Base-by-base conservation (phyloP, 2,888 invertebrate species). In the Nineta flava region DNA sequence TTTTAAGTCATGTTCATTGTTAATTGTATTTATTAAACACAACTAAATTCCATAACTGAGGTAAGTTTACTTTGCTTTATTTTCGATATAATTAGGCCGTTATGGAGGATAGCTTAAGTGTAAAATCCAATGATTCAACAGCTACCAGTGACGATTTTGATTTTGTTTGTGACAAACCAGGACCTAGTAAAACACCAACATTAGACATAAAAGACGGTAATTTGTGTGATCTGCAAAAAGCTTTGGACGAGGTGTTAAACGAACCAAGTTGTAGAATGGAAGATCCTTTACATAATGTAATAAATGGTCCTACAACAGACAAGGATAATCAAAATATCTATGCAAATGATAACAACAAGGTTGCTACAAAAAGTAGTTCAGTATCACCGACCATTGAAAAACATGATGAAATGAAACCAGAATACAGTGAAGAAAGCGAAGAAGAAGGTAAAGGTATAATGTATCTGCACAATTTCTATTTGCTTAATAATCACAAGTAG, bases 351-450 rank as follows among this genome's bases (percentile, higher is more conserved):
- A 16, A 42, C 12, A 42, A 42, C 15, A 42, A 42, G 7, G 64
- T 51, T 57, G 26, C 26, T 26, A 26, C 26, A 7, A 26, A 62
- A 5, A 59, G 56, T 48, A 63, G 62, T 15, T 57, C 59, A 16
- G 56, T 63, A 17, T 61, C 70, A 9, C 68, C 71, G 9, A 61
- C 61, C 15, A 43, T 50, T 17, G 87, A 87, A 64, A 87, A 86
- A 60, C 82, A 83, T 57, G 87, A 86, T 61, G 73, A 76, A 53
- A 85, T 84, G 82, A 87, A 87, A 63, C 81, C 84, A 1, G 78
- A 77, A 54, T 64, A 63, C 7, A 73, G 71, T 40, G 81, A 45
- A 10, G 49, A 82, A 59, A 84, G 81, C 53, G 80, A 81, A 49
- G 85, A 85, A 60, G 84, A 84, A 71, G 80, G 80, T 80, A 65